These are phyloP conservation scores for Sclerurus mexicanus DNA, from an alignment of 2,113 vertebrate genomes.

Conservation along the genomic window DNA sequence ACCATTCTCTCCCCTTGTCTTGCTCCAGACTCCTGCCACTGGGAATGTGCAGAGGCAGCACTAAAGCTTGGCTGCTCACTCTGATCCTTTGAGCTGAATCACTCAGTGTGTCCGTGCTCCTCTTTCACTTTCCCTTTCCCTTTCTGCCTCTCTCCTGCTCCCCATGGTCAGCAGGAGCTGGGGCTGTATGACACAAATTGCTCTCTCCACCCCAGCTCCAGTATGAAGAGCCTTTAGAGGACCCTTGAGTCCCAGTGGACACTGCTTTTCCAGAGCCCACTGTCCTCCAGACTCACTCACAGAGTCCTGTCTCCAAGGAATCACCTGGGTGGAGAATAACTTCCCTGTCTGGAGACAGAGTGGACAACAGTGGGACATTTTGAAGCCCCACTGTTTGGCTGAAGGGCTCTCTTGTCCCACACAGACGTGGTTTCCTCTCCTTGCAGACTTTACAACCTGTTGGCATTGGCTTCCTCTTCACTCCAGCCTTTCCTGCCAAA, in stretches of 20 bases:
- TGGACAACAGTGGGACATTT: accelerated
- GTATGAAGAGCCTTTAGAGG: background rate
- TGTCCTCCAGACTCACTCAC: background rate
- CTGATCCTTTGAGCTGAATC: background rate
- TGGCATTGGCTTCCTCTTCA: background rate
- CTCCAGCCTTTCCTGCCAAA: background rate
- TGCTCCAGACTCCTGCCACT: background rate
- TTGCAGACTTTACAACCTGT: background rate
- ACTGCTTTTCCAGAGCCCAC: background rate
- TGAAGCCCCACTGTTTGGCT: background rate
- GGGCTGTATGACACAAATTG: background rate
- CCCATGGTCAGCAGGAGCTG: background rate
- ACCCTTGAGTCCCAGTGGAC: background rate
- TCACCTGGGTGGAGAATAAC: background rate
- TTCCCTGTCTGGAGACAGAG: background rate
- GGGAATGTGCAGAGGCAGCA: background rate
- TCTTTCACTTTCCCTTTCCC: background rate
- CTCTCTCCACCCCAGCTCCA: background rate
- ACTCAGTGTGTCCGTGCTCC: background rate
- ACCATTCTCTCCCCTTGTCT: background rate
- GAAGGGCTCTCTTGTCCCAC: background rate
- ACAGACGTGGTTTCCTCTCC: background rate
- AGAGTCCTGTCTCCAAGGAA: background rate
- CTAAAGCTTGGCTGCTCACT: background rate
- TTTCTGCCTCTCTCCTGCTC: background rate